Conservation (phyloP, 2,113 vertebrate genomes). For the Chroicocephalus ridibundus region DNA sequence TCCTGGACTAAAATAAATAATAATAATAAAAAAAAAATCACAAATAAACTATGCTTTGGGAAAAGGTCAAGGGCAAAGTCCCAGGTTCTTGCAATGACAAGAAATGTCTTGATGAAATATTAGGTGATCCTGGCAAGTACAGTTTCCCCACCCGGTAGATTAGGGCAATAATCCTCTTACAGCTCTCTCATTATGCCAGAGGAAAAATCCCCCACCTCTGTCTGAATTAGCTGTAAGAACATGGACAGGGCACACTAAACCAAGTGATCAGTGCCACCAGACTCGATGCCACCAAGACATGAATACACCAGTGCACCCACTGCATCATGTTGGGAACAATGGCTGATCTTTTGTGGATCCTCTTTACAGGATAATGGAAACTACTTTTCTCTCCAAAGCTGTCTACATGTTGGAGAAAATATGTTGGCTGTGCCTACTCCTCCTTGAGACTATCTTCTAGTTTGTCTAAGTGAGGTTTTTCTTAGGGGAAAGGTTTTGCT, state of each 20-base stretch:
- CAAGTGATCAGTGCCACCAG: neutral
- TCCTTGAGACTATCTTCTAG: neutral
- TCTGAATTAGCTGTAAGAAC: neutral
- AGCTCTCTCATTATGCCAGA: neutral
- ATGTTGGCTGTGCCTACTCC: neutral
- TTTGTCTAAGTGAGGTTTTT: neutral
- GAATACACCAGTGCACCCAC: neutral
- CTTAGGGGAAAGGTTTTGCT: neutral
- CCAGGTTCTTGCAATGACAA: neutral
- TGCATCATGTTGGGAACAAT: neutral
- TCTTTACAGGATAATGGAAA: neutral
- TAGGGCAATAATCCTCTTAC: neutral
- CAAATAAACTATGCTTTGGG: neutral
- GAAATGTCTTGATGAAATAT: neutral
- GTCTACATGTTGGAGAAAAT: neutral
- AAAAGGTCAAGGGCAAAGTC: neutral
- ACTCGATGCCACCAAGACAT: neutral
- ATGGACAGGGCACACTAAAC: neutral
- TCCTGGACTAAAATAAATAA: neutral
- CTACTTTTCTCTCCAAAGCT: neutral
- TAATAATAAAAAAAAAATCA: neutral
- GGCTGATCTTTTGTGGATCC: neutral
- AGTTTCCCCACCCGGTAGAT: neutral
- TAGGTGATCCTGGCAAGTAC: neutral
- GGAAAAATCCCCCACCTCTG: neutral